Evolutionary conservation across 2,888 invertebrate species (phyloP), one percentile per base, ranked within the genome.

Genomic region (Lingula anatina): DNA sequence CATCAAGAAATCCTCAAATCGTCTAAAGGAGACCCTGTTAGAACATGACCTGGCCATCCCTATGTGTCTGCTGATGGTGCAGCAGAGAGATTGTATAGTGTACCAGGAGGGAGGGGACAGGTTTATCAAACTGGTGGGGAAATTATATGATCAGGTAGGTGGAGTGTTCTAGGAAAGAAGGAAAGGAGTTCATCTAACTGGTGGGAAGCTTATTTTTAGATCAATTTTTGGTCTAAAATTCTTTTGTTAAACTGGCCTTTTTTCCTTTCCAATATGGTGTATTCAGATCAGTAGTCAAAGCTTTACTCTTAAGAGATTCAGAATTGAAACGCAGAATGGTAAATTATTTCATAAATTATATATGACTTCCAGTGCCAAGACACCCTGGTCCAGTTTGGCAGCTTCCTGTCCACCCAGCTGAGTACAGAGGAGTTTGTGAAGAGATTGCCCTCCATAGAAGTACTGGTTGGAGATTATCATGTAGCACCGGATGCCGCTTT

Each of bases 401-500:
- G 91, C 24, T 99, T 99, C 79, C 81, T 99, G 57, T 90, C 92
- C 0, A 88, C 90, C 23, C 91, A 91, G 24, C 86, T 96, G 75
- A 91, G 90, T 3, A 89, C 91, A 15, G 95, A 96, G 66, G 97
- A 99, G 76, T 94, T 96, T 71, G 64, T 89, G 0, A 88, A 88
- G 41, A 83, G 90, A 59, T 79, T 96, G 62, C 96, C 96, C 0
- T 84, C 90, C 0, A 85, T 96, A 53, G 85, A 92, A 76, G 87
- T 87, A 64, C 86, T 97, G 80, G 81, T 96, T 21, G 84, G 88
- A 40, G 90, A 92, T 59, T 96, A 93, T 77, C 90, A 94, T 72
- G 89, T 99, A 42, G 90, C 92, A 54, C 86, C 92, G 0, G 97
- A 99, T 75, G 92, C 95, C 1, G 96, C 97, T n/a, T 97, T 99